Conservation (phyloP, 2,888 invertebrate species). For the Dryobota labecula region DNA sequence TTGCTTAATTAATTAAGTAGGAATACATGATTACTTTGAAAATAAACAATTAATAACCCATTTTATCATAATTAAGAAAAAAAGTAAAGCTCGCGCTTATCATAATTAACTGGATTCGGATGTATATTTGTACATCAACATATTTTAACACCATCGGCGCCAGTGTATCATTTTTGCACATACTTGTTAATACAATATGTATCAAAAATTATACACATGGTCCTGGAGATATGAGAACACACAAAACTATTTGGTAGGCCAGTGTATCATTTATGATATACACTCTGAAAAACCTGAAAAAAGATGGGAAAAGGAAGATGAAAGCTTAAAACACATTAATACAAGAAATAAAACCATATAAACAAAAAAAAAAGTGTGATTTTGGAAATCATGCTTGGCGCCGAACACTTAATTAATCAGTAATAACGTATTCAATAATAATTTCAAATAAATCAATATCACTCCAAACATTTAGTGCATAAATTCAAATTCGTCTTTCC, state of each 20-base stretch:
- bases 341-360: too few relatives aligned
- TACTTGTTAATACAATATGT: too few relatives aligned
- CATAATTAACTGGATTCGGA: neutral
- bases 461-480: neutral
- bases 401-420: slow-evolving; percentile 18
- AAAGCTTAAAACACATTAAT: too few relatives aligned
- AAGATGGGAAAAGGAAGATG: too few relatives aligned
- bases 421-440: slow-evolving; percentile 13
- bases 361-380: too few relatives aligned
- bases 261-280: too few relatives aligned
- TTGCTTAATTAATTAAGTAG: slow-evolving; percentile 24
- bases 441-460: slow-evolving; percentile 7
- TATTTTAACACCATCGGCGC: neutral
- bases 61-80: slow-evolving; percentile 11
- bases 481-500: slow-evolving; percentile 22
- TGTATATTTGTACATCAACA: neutral
- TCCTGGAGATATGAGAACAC: too few relatives aligned
- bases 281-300: too few relatives aligned
- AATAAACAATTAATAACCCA: neutral
- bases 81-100: neutral
- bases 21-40: neutral
- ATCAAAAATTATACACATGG: too few relatives aligned
- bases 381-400: too few relatives aligned
- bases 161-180: too few relatives aligned
- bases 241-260: too few relatives aligned